Conservation (phyloP, 2,888 invertebrate genomes). For the Loripinus fragilis region DNA sequence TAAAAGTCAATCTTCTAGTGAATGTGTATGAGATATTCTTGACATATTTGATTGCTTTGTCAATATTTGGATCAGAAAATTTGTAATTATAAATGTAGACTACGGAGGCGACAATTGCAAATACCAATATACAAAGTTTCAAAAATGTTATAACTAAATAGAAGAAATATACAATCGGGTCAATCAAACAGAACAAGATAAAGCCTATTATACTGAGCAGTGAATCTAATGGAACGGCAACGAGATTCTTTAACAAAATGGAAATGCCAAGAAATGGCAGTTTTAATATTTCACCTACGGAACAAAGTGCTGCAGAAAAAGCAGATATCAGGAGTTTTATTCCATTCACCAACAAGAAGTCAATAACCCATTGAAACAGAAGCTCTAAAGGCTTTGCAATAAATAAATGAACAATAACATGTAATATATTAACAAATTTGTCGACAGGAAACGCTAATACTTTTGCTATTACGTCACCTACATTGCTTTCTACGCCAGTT, state of each 20-base stretch:
- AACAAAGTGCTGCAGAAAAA: not conserved
- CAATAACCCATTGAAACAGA: not conserved
- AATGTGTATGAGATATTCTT: not conserved
- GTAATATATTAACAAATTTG: not conserved
- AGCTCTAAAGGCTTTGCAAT: not conserved
- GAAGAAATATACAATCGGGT: not conserved
- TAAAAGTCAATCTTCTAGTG: not conserved
- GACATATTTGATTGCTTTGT: not conserved
- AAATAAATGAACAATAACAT: not conserved
- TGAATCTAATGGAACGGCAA: not conserved
- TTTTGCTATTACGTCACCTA: not conserved
- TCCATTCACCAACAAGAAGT: not conserved
- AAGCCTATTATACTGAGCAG: not conserved
- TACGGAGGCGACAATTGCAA: not conserved
- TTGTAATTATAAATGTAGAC: not conserved
- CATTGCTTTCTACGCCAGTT: not conserved
- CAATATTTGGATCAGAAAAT: not conserved
- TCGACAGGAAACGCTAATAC: not conserved
- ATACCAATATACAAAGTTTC: not conserved
- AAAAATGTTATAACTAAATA: not conserved
- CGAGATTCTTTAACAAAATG: not conserved
- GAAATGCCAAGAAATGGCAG: not conserved
- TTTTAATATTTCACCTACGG: not conserved
- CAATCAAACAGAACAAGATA: not conserved
- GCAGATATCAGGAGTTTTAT: not conserved